phyloP scores from a whole-genome alignment of 1,140 invertebrate species.

The Schlechtendalia chinensis region DNA sequence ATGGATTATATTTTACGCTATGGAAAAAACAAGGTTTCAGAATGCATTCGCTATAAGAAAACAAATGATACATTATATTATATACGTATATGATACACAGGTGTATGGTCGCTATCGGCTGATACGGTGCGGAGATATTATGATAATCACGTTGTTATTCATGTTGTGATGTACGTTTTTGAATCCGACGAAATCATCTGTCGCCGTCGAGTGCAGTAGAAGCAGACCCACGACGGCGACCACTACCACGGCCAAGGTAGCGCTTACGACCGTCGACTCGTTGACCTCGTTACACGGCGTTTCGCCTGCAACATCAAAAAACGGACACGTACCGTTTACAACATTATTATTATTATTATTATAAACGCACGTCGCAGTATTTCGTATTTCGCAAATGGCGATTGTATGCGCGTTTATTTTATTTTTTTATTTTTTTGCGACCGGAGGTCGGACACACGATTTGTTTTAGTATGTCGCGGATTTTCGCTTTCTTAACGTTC shows the following conservation, averaged over 20 bases:
- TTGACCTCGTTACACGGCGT: slow-evolving; percentile 37
- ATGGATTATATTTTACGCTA: neutral
- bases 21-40: slow-evolving; percentile 18
- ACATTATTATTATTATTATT: no score
- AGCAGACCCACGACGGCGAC: slow-evolving; percentile 12
- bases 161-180: neutral
- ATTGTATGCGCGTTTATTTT: no score
- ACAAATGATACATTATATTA: neutral
- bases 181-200: slow-evolving; percentile 30
- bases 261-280: neutral
- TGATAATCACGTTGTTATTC: no score
- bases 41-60: slow-evolving; percentile 30
- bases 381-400: no score
- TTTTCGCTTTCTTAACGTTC: neutral
- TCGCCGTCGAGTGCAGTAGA: neutral
- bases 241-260: slow-evolving; percentile 23
- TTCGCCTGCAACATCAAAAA: neutral
- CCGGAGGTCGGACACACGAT: no score
- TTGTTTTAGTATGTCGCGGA: no score
- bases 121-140: no score
- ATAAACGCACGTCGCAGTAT: neutral
- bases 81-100: neutral
- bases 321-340: neutral
- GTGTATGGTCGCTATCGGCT: no score
- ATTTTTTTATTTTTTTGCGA: no score